phyloP scores from a whole-genome alignment of 2,888 invertebrate species.

The Melinaea menophilus region DNA sequence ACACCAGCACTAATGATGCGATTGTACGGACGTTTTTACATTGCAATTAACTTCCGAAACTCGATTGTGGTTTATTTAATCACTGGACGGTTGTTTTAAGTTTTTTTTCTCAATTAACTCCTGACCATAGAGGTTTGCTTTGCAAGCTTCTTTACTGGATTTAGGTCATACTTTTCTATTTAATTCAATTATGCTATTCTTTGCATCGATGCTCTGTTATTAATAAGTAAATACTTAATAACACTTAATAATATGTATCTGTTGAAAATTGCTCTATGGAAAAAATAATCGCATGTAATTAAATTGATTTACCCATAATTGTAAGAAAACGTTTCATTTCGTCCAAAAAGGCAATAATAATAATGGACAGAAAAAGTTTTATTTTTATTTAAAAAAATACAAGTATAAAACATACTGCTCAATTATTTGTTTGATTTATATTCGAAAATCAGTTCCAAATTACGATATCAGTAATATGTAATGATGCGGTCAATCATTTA shows the following conservation, averaged over 20 bases:
- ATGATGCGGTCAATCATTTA: too few relatives aligned
- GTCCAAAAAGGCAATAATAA: background rate
- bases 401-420: too few relatives aligned
- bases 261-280: background rate
- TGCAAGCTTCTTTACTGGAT: background rate
- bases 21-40: constrained; percentile 38
- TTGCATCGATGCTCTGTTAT: too few relatives aligned
- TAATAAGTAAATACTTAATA: background rate
- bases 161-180: background rate
- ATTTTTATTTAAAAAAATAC: background rate
- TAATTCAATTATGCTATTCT: background rate
- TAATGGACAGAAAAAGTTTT: constrained; percentile 1
- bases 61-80: constrained; percentile 46
- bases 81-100: constrained; percentile 22
- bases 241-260: background rate
- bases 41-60: constrained; percentile 34
- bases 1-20: constrained; percentile 36
- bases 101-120: constrained; percentile 13
- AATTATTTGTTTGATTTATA: too few relatives aligned
- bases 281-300: background rate
- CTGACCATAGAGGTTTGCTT: constrained; percentile 2
- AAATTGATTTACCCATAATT: background rate
- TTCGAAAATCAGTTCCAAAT: too few relatives aligned
- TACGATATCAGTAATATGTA: too few relatives aligned
- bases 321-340: background rate